A percentile compares a stretch with the other conserved stretches of the same genome.
Conservation (phyloP, 2,888 invertebrate genomes). For the Drosophila multiciliata region DNA sequence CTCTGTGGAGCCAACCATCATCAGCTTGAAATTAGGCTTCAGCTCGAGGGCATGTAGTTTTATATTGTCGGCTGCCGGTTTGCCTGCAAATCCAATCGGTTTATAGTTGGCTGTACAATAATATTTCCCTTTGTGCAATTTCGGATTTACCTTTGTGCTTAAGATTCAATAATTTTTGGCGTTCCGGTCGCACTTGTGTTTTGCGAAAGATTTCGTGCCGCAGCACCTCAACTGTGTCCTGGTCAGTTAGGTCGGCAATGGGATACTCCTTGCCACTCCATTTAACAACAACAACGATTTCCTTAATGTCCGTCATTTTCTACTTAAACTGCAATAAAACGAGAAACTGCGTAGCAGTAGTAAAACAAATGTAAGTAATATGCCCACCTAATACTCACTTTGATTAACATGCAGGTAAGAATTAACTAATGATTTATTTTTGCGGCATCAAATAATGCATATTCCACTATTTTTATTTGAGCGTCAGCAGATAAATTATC, state of each 20-base stretch:
- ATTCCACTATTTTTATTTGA: constrained; percentile 31
- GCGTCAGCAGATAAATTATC: constrained; percentile 45
- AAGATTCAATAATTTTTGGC: constrained; percentile 96
- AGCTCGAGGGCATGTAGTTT: constrained; percentile 91
- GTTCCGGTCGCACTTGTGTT: constrained; percentile 95
- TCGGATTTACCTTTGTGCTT: constrained; percentile 92
- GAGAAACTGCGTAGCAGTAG: background rate
- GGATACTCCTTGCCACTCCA: constrained; percentile 97
- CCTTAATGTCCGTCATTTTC: constrained; percentile 63
- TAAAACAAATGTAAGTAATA: background rate
- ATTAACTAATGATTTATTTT: constrained; percentile 2
- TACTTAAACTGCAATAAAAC: constrained; percentile 19
- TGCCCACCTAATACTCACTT: constrained; percentile 20
- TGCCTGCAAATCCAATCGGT: constrained; percentile 87
- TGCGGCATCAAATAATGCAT: constrained; percentile 23
- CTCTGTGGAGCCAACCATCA: constrained; percentile 98
- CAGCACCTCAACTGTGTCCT: constrained; percentile 91
- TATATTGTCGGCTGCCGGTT: constrained; percentile 92
- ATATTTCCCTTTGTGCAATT: background rate
- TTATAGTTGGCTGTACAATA: background rate
- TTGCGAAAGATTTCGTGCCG: constrained; percentile 94
- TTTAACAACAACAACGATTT: constrained; percentile 88
- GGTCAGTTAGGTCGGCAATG: constrained; percentile 90
- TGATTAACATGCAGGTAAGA: constrained; percentile 17
- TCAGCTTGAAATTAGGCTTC: constrained; percentile 95